Conservation (phyloP, 30 jellyfish, hydroid and myxozoan species). For the Chironex yamaguchii region DNA sequence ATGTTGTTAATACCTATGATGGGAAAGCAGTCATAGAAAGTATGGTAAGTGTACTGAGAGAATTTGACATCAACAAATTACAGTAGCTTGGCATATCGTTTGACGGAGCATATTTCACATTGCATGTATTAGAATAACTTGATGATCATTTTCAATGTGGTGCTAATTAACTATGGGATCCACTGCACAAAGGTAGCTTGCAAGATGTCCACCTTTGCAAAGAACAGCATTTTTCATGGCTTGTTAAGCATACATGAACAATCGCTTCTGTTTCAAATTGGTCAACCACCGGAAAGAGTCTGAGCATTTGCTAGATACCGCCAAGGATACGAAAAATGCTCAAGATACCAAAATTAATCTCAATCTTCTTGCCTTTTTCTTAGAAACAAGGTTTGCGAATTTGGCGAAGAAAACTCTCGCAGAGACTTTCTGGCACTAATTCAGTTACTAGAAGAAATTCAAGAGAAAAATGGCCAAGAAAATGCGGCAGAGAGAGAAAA, state of each 20-base stretch:
- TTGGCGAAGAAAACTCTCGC: not conserved
- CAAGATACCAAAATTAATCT: not conserved
- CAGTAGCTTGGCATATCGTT: slow-evolving; percentile 19
- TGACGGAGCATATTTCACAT: slow-evolving; percentile 20
- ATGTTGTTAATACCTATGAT: not conserved
- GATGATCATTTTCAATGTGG: slow-evolving; percentile 2
- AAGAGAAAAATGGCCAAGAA: not conserved
- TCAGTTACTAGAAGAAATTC: slow-evolving; percentile 11
- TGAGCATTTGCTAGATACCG: slow-evolving; percentile 2
- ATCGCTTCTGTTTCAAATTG: slow-evolving; percentile 6
- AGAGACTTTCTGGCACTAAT: not conserved
- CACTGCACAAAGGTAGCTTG: slow-evolving; percentile 19
- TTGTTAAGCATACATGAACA: not conserved
- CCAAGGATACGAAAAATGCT: not conserved
- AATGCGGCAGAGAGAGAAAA: not conserved
- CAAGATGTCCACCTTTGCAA: slow-evolving; percentile 12
- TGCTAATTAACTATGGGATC: not conserved
- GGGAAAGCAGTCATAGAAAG: slow-evolving; percentile 2
- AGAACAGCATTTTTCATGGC: not conserved
- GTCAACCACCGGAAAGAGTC: slow-evolving; percentile 29
- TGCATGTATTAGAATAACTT: not conserved
- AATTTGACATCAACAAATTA: not conserved
- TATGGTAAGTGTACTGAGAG: not conserved
- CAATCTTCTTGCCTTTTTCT: not conserved
- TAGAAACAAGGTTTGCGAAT: slow-evolving; percentile 16